Evolutionary conservation across 2,797 vertebrate species (phyloP).

Genomic region (Mormyrus hasselquistii): DNA sequence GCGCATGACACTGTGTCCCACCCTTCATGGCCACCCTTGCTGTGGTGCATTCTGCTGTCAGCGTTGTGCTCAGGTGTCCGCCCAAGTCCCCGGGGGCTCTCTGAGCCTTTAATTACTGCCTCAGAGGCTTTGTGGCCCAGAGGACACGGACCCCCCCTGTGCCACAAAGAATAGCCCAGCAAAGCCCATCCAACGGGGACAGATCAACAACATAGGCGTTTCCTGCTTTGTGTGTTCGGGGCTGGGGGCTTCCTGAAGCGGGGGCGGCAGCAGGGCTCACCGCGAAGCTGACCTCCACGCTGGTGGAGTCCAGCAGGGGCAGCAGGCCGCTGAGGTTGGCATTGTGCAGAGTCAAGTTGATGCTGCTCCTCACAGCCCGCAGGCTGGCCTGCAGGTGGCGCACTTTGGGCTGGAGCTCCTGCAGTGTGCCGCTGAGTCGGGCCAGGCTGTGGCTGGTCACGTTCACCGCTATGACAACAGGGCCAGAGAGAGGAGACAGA

Average conservation of each 20-base stretch:
- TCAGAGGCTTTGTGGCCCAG: not conserved
- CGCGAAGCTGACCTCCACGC: not conserved
- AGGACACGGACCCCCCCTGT: not conserved
- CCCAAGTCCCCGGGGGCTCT: not conserved
- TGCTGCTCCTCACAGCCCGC: not conserved
- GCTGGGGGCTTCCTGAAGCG: not conserved
- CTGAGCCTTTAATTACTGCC: conserved; percentile 2
- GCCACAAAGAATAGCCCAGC: not conserved
- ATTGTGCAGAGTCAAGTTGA: not conserved
- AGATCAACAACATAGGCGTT: not conserved
- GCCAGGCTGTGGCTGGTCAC: not conserved
- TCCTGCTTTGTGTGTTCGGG: not conserved
- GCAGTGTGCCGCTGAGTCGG: not conserved
- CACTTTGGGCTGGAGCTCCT: not conserved
- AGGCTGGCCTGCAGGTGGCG: not conserved
- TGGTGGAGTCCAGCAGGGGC: not conserved
- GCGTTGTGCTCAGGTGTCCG: not conserved
- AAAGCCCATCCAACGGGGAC: not conserved
- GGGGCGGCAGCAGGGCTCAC: not conserved
- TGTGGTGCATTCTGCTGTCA: not conserved
- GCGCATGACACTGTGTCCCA: not conserved
- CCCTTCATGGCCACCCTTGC: not conserved
- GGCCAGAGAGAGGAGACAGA: not conserved
- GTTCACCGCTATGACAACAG: not conserved
- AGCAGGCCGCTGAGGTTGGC: not conserved